phyloP scores from a whole-genome alignment of 2,888 invertebrate genomes.

The Agriotes lineatus region DNA sequence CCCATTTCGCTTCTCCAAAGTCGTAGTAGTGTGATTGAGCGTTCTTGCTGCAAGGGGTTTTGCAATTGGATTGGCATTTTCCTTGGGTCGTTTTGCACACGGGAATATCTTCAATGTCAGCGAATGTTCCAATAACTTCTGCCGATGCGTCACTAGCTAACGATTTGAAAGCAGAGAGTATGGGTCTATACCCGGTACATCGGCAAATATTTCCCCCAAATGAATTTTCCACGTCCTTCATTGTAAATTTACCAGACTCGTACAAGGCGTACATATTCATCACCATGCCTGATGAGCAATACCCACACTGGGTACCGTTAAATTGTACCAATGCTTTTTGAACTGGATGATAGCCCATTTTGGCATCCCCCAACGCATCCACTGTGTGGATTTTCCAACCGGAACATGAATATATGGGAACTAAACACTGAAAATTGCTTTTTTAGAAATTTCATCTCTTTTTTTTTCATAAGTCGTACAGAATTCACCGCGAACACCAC shows the following conservation, averaged over 20 bases:
- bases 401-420: slow-evolving; percentile 68
- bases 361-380: slow-evolving; percentile 76
- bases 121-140: slow-evolving; percentile 55
- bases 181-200: slow-evolving; percentile 78
- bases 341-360: slow-evolving; percentile 74
- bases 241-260: slow-evolving; percentile 65
- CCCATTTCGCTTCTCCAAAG: slow-evolving; percentile 67
- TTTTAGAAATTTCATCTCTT: neutral
- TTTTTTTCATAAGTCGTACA: slow-evolving; percentile 63
- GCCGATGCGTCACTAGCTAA: slow-evolving; percentile 66
- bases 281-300: slow-evolving; percentile 82
- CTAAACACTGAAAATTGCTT: slow-evolving; percentile 65
- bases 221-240: slow-evolving; percentile 76
- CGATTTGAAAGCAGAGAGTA: slow-evolving; percentile 74
- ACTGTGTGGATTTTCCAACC: slow-evolving; percentile 78
- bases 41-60: slow-evolving; percentile 60
- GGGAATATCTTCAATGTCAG: slow-evolving; percentile 67
- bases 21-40: slow-evolving; percentile 62
- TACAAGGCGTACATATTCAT: slow-evolving; percentile 78
- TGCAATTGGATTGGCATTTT: slow-evolving; percentile 51
- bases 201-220: slow-evolving; percentile 81
- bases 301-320: slow-evolving; percentile 78
- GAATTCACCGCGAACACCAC: slow-evolving; percentile 74
- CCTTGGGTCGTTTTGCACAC: slow-evolving; percentile 51
- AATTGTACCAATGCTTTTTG: slow-evolving; percentile 71